Base-by-base conservation (phyloP, 2,888 invertebrate species). In the Eurytoma californica region DNA sequence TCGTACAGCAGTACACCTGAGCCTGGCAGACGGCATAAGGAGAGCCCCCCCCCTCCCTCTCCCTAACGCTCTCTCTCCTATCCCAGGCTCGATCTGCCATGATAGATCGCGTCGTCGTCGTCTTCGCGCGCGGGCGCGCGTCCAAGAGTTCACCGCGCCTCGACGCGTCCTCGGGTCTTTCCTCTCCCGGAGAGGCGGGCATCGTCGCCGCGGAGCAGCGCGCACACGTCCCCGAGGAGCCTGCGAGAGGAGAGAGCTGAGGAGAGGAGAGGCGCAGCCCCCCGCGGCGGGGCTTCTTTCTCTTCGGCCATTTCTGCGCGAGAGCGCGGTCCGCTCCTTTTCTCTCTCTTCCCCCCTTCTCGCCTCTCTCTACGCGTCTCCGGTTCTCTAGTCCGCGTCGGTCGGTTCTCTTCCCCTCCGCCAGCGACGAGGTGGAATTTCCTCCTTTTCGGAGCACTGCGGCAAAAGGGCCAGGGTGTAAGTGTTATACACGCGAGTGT, bases 81-180 rank as follows among this genome's bases (percentile, higher is more conserved):
- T 53, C 16, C 55, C 55, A 39, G 83, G 86, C 85, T 84, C 86
- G 85, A 86, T 86, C 89, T 88, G 89, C 89, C 90, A 90, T 89
- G 90, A 88, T 90, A 89, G 88, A 86, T 88, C 87, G 85, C 86
- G 75, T 72, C 63, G 63, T 14, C 57, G 69, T 58, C 20, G 39
- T 14, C 20, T 39, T 57, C 55, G 28, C 87, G 84, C 88, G 89
- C 39, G 39, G 39, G 39, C 39, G 39, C 39, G 39, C 39, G 39
- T 39, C 39, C 39, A 39, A 39, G 39, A 39, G 39, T 39, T 39
- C 39, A 39, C 39, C 39, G 39, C 24, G 24, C 24, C 24, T 24
- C 24, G 24, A 39, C 39, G 39, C 39, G 3, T 39, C 39, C 39
- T 7, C 39, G 39, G 0, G 39, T 7, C 5, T 39, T 39, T 3